These are phyloP conservation scores for Cryptocephalus primarius DNA, from an alignment of 2,888 invertebrate genomes.

Conservation along the genomic window DNA sequence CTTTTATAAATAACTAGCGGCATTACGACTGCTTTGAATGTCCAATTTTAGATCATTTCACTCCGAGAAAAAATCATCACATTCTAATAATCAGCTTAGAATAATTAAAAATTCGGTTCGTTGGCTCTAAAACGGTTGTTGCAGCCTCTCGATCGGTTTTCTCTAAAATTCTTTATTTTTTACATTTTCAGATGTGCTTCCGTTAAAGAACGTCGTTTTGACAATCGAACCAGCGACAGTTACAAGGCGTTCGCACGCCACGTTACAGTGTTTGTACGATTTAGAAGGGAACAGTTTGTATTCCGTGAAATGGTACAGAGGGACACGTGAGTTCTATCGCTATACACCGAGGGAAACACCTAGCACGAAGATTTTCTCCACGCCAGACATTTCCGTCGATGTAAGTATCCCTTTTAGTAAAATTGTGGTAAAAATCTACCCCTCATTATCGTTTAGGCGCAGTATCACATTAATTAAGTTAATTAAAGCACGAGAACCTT, in stretches of 20 bases:
- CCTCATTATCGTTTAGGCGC: too few relatives aligned
- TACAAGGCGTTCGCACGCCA: conserved; percentile 55
- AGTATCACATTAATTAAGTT: too few relatives aligned
- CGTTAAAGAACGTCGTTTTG: conserved; percentile 60
- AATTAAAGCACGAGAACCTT: too few relatives aligned
- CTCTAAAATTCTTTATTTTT: not conserved
- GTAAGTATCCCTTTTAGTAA: conserved; percentile 34
- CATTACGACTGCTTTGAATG: too few relatives aligned
- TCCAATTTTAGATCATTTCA: too few relatives aligned
- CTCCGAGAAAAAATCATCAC: too few relatives aligned
- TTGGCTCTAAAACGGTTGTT: too few relatives aligned
- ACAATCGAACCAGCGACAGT: conserved; percentile 60
- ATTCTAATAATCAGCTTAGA: too few relatives aligned
- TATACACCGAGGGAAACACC: conserved; percentile 68
- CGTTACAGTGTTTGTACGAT: conserved; percentile 64
- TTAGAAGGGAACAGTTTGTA: conserved; percentile 65
- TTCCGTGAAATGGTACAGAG: conserved; percentile 81
- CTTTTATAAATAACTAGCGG: too few relatives aligned
- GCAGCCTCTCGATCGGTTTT: too few relatives aligned
- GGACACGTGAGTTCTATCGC: conserved; percentile 73
- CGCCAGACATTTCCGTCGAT: conserved; percentile 69
- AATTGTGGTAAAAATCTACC: too few relatives aligned
- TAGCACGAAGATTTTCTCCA: conserved; percentile 57
- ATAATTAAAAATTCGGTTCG: too few relatives aligned
- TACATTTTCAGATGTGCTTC: conserved; percentile 46